Percentiles rank a stretch among this genome's conserved stretches.
Evolutionary conservation across 1,140 invertebrate genomes (phyloP).

Genomic region (Drosophila navojoa): DNA sequence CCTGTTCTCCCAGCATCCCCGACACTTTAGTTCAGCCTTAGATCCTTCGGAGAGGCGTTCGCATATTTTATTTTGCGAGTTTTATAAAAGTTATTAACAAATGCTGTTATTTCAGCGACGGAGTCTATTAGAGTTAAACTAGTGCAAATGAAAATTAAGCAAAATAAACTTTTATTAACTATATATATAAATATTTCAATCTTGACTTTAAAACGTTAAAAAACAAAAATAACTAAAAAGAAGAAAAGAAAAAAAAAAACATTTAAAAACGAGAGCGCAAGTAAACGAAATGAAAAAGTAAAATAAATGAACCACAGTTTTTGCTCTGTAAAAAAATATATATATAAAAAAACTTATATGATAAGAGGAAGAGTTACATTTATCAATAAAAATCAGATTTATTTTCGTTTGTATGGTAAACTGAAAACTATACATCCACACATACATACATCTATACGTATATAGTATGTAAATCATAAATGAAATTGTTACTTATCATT

Average conservation of each 20-base stretch:
- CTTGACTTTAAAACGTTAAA: conserved; percentile 25
- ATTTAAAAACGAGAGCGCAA: conserved; percentile 12
- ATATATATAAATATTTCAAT: conserved; percentile 46
- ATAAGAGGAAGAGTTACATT: conserved; percentile 5
- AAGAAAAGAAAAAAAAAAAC: background rate
- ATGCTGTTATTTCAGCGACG: conserved; percentile 73
- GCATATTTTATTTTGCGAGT: conserved; percentile 35
- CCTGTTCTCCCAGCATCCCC: no score
- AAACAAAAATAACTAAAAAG: conserved; percentile 10
- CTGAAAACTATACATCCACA: background rate
- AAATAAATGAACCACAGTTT: conserved; percentile 20
- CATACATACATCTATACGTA: conserved; percentile 26
- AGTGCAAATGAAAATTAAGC: conserved; percentile 45
- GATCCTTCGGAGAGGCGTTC: conserved; percentile 11
- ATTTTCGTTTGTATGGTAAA: conserved; percentile 17
- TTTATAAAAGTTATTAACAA: conserved; percentile 33
- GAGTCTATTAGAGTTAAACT: conserved; percentile 82
- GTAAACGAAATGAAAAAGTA: conserved; percentile 11
- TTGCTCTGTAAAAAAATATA: conserved; percentile 33
- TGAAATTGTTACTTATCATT: conserved; percentile 67
- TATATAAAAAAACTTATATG: conserved; percentile 11
- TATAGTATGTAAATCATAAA: conserved; percentile 37
- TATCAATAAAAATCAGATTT: conserved; percentile 11
- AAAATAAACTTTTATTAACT: conserved; percentile 63
- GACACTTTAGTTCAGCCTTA: conserved; percentile 8